phyloP scores from a whole-genome alignment of 2,113 vertebrate species.

The Panurus biarmicus region DNA sequence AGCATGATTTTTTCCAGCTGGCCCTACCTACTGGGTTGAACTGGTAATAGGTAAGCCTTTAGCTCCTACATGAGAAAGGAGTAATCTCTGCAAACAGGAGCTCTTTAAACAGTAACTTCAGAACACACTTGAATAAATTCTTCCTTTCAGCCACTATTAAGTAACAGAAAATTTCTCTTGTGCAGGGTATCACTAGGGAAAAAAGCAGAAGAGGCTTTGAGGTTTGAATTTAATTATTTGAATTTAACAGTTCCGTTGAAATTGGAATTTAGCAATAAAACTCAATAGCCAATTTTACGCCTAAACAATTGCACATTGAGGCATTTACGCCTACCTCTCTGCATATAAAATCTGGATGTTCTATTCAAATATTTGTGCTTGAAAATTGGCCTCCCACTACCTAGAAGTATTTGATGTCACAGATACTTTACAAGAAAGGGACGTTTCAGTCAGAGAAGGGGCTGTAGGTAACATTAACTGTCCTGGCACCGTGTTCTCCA shows the following conservation, averaged over 20 bases:
- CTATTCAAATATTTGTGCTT: not conserved
- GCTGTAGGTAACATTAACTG: not conserved
- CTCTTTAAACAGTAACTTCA: conserved; percentile 25
- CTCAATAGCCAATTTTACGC: not conserved
- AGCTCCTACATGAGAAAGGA: not conserved
- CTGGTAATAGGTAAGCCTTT: conserved; percentile 11
- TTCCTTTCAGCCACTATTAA: not conserved
- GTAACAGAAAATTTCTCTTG: not conserved
- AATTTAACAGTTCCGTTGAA: not conserved
- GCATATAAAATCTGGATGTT: not conserved
- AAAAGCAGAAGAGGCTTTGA: not conserved
- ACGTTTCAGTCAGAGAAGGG: not conserved
- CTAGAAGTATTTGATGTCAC: not conserved
- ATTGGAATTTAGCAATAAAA: not conserved
- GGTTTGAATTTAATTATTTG: not conserved
- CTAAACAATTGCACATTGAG: not conserved
- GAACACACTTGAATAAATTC: not conserved
- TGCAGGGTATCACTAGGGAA: fast-evolving
- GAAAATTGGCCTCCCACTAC: not conserved
- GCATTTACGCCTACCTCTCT: not conserved
- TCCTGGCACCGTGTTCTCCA: not conserved
- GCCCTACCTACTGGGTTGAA: not conserved
- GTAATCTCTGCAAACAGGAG: not conserved
- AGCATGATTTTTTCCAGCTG: not conserved
- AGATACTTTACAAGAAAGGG: not conserved